Conservation (phyloP, 2,113 vertebrate genomes). For the Megaleporinus macrocephalus region DNA sequence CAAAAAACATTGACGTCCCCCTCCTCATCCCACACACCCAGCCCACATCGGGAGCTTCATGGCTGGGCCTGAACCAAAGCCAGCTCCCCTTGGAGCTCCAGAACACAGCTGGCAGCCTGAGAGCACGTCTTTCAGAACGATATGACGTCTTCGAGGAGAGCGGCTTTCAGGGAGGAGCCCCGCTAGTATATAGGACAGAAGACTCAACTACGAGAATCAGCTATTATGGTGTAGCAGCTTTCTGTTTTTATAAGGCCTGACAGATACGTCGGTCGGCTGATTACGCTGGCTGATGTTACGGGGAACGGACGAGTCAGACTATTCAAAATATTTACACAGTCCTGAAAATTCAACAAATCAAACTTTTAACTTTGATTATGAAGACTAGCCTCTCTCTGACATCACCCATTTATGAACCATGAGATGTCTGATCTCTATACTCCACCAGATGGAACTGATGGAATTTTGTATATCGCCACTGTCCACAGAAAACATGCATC, state of each 20-base stretch:
- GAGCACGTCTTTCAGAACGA: constrained; percentile 3
- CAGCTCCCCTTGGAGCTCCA: constrained; percentile 20
- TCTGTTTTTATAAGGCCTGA: background rate
- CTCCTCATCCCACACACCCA: constrained; percentile 20
- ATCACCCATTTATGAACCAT: no score
- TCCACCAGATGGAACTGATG: no score
- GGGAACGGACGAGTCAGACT: no score
- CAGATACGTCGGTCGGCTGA: background rate
- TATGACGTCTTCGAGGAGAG: constrained; percentile 9
- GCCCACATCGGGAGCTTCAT: constrained; percentile 33
- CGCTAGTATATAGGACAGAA: background rate
- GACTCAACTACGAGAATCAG: background rate
- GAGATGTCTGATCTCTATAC: no score
- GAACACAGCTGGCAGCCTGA: constrained; percentile 26
- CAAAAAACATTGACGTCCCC: constrained; percentile 15
- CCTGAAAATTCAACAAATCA: no score
- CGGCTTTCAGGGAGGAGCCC: background rate
- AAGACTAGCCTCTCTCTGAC: no score
- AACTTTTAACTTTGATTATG: no score
- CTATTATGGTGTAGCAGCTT: background rate
- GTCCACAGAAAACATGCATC: no score
- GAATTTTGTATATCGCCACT: no score
- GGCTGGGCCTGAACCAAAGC: constrained; percentile 18
- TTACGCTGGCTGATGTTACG: no score
- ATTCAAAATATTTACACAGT: no score